These are phyloP conservation scores for Tipula confusa DNA, from an alignment of 2,888 invertebrate genomes.

Conservation along the genomic window DNA sequence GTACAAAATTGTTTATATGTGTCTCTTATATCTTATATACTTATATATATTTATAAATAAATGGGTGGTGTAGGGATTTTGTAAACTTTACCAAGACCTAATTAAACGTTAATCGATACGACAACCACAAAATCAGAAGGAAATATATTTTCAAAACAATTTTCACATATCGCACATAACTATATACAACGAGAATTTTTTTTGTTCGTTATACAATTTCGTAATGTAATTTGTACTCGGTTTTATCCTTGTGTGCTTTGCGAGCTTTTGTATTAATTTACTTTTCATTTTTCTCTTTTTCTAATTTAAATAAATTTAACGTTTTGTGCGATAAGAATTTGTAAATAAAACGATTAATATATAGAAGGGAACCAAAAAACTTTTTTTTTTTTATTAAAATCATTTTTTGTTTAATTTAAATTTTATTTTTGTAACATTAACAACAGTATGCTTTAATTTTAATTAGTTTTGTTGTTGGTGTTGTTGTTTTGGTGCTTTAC, in stretches of 20 bases:
- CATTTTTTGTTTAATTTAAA: neutral
- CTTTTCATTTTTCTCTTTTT: neutral
- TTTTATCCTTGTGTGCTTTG: neutral
- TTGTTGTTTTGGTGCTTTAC: neutral
- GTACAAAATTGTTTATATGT: too few relatives aligned
- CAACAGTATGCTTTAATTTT: constrained; percentile 7
- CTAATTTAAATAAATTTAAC: constrained; percentile 6
- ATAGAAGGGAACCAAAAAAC: neutral
- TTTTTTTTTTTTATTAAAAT: neutral
- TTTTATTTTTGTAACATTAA: neutral
- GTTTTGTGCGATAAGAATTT: constrained; percentile 3
- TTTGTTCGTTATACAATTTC: neutral
- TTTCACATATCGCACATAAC: neutral
- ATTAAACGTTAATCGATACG: neutral
- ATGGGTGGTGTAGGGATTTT: neutral
- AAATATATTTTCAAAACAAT: too few relatives aligned
- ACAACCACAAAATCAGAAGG: neutral
- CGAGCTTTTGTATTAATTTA: too few relatives aligned
- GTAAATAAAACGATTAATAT: neutral
- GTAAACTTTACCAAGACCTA: neutral
- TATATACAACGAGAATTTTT: neutral
- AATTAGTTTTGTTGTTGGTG: neutral
- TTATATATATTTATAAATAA: neutral
- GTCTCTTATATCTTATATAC: neutral
- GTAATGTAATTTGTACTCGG: neutral